Conservation (phyloP, 1,140 invertebrate genomes). For the Episyrphus balteatus region DNA sequence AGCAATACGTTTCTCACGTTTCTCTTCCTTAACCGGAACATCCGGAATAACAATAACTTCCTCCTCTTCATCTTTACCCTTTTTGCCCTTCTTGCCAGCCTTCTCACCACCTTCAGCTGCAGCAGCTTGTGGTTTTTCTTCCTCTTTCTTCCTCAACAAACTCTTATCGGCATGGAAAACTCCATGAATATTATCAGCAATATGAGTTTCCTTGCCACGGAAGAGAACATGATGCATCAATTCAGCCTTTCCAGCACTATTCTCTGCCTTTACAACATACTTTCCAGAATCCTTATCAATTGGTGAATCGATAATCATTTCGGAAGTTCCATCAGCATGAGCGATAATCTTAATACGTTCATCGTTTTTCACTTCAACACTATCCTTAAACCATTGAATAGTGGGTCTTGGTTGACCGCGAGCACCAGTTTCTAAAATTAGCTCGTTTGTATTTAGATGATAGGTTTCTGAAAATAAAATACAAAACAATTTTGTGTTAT, state of each 20-base stretch:
- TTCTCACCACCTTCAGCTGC: constrained; percentile 6
- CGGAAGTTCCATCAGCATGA: constrained; percentile 28
- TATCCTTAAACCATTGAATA: constrained; percentile 77
- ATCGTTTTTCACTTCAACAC: constrained; percentile 40
- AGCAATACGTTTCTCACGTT: constrained; percentile 32
- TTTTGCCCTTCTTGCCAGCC: constrained; percentile 15
- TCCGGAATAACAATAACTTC: constrained; percentile 22
- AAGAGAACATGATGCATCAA: constrained; percentile 28
- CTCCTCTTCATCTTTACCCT: constrained; percentile 18
- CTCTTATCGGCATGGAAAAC: constrained; percentile 35
- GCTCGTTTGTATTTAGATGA: constrained; percentile 31
- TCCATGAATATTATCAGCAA: constrained; percentile 34
- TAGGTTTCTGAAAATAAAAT: constrained; percentile 26
- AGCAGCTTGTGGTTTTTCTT: constrained; percentile 16
- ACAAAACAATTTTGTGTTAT: constrained; percentile 10
- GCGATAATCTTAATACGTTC: constrained; percentile 22
- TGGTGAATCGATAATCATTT: constrained; percentile 29
- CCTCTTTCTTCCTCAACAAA: constrained; percentile 23
- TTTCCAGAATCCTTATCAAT: constrained; percentile 29
- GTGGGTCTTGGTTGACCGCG: constrained; percentile 66
- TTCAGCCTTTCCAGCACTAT: constrained; percentile 29
- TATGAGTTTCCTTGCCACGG: constrained; percentile 25
- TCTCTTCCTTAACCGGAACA: constrained; percentile 27
- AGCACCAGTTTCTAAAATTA: constrained; percentile 41
- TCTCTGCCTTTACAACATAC: constrained; percentile 30